Base-by-base conservation (phyloP, 2,888 invertebrate genomes). In the Augochlorella aurata region DNA sequence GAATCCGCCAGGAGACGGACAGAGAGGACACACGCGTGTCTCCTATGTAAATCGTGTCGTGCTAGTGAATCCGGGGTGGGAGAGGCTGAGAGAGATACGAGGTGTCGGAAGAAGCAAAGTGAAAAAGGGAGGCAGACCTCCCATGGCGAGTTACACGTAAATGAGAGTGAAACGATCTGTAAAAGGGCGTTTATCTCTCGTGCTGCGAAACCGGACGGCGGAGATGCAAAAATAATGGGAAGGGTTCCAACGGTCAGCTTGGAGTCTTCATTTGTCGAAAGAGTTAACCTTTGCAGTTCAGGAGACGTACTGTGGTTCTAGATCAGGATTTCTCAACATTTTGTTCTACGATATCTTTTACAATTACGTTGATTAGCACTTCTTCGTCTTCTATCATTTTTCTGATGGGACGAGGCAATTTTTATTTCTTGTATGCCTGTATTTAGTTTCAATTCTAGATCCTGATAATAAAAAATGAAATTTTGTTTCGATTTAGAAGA, bases 161-260 rank as follows among this genome's bases (percentile, higher is more conserved):
- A 83, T 83, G 83, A 83, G 83, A 82, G 78, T 74, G 83, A 83
- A 83, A 82, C 83, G 83, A 78, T 82, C 83, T 82, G 83, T 83
- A 75, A 83, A 83, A 82, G 82, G 78, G 74, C 83, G 83, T 82
- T 83, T 83, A 82, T 83, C 83, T 82, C 78, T 76, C 82, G 73
- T 21, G 76, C 76, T 74, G 83, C 66, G 83, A 79, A 76, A 74
- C 72, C 73, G 70, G 73, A 71, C 67, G 83, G 47, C 47, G 29
- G 49, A 81, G 68, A 76, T 66, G 58, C 7, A 69, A 66, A 66
- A 71, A 24, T 54, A 68, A 68, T 67, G 74, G 58, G 16, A 68
- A 67, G 81, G 81, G 70, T 74, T 61, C 45, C 49, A n/a, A 21
- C 24, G 45, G 66, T 14, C 47, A 50, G 67, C 50, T 63, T 47